Conservation (phyloP, 2,113 vertebrate species). For the Acrocephalus arundinaceus region DNA sequence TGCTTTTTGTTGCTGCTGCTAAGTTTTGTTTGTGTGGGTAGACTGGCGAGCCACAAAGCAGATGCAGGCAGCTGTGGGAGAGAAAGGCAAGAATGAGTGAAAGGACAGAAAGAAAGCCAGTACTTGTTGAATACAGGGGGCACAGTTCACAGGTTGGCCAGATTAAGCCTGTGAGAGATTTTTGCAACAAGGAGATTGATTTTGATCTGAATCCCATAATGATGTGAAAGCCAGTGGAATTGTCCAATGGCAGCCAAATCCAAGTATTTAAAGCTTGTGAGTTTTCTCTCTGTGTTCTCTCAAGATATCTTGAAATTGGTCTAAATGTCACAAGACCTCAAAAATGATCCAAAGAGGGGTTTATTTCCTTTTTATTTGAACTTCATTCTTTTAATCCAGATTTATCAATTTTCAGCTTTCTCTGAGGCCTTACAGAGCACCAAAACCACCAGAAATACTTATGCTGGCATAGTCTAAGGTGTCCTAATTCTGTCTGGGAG, state of each 20-base stretch:
- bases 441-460: neutral
- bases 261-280: neutral
- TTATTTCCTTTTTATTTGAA: neutral
- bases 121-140: neutral
- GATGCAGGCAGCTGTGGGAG: neutral
- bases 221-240: neutral
- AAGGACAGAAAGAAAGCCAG: neutral
- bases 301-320: neutral
- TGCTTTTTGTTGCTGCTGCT: neutral
- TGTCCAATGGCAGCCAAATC: neutral
- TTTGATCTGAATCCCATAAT: neutral
- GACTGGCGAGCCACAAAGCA: neutral
- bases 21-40: neutral
- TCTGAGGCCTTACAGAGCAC: neutral
- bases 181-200: neutral
- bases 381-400: neutral
- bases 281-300: neutral
- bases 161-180: neutral
- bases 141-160: neutral
- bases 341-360: neutral
- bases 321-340: neutral
- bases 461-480: rapidly evolving
- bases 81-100: neutral
- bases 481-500: neutral
- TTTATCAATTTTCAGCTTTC: neutral